These are phyloP conservation scores for Alloscopus bannaensis DNA, from an alignment of 2,888 invertebrate genomes.

Conservation along the genomic window DNA sequence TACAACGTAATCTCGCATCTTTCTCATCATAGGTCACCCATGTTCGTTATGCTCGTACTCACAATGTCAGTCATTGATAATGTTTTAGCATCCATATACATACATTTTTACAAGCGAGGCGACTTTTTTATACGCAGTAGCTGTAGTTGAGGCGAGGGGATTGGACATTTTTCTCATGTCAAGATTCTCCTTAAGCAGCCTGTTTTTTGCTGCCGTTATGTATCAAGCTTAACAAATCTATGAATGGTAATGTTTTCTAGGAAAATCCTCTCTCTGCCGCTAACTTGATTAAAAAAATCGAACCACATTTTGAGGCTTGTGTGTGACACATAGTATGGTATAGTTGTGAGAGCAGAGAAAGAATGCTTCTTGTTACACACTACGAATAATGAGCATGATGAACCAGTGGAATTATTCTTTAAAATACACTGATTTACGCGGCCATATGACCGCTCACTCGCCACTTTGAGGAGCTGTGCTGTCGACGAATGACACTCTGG, in stretches of 20 bases:
- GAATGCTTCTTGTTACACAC: neutral
- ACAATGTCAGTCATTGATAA: too few relatives aligned
- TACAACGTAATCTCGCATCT: too few relatives aligned
- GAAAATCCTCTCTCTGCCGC: neutral
- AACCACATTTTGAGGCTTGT: neutral
- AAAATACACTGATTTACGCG: neutral
- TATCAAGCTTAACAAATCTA: constrained; percentile 9
- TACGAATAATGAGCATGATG: too few relatives aligned
- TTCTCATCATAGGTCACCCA: too few relatives aligned
- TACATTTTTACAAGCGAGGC: too few relatives aligned
- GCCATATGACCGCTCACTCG: too few relatives aligned
- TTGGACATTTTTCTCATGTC: neutral
- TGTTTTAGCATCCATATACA: too few relatives aligned
- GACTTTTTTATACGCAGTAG: too few relatives aligned
- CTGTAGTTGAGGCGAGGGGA: too few relatives aligned
- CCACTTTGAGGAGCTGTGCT: too few relatives aligned
- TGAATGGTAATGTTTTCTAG: constrained; percentile 20
- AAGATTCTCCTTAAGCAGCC: neutral
- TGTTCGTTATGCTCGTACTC: too few relatives aligned
- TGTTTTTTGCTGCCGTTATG: constrained; percentile 1
- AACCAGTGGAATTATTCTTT: neutral
- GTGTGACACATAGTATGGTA: neutral
- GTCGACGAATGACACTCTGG: too few relatives aligned
- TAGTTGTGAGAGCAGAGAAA: neutral
- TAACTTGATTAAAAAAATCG: neutral